Base-by-base conservation (phyloP, 2,113 vertebrate genomes). In the Epinephelus moara region DNA sequence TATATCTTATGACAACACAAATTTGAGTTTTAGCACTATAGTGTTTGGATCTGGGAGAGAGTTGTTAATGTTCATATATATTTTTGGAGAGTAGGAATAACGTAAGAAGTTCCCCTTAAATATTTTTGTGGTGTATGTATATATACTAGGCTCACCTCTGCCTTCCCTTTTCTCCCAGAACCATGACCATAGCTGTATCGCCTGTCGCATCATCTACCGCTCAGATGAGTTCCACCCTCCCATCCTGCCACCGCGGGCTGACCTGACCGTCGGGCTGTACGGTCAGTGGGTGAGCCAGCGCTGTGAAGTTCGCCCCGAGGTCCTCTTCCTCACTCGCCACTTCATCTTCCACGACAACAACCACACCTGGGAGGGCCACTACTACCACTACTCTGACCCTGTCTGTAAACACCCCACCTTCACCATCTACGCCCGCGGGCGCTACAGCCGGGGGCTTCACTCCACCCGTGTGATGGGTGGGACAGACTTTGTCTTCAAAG, bases 241-340 rank as follows among this genome's bases (percentile, higher is more conserved):
- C 33, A 96, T 98, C 88, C 90, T 99, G 69, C 96, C 97, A 6
- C 97, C 96, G 0, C 96, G 96, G 42, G 95, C 96, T 0, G 98
- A 98, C 88, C 95, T 97, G 83, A 95, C 96, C 0, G 96, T 99
- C 0, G 96, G 96, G 1, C 88, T 99, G 50, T 97, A 97, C 0
- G 98, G 98, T 0, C 97, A 99, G 92, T 99, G 98, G 98, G 98
- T 97, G 88, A 98, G 97, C 90, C 98, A 97, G 91, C 97, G 96
- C 75, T 99, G 98, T 0, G 98, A 99, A 91, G 97, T 99, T 6
- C 97, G 98, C 2, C 98, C 98, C 0, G 98, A 98, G 85, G 98
- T 98, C 25, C 97, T 99, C 82, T 99, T 99, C 93, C 97, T 99
- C 84, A 99, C 98, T 0, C 96, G 98, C 8, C 97, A 99, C 92